Evolutionary conservation across 2,113 vertebrate species (phyloP).

Genomic region (Hylia prasina): DNA sequence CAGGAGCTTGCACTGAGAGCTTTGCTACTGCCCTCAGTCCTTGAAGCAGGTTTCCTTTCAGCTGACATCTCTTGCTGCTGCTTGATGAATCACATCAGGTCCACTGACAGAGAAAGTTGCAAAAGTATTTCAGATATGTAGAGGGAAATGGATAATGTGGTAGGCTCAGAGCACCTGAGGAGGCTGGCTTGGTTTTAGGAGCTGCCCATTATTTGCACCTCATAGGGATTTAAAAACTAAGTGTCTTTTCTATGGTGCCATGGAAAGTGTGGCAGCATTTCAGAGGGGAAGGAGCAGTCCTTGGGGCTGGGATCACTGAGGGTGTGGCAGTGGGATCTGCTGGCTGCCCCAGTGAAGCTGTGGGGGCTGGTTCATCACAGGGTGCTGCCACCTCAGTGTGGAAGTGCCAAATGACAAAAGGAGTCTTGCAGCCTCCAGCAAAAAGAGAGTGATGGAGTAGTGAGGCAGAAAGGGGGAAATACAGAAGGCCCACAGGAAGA

Average conservation of each 20-base stretch:
- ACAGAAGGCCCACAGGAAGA: neutral
- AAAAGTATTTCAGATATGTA: neutral
- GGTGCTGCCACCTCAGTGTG: fast-evolving
- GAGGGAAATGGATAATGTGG: neutral
- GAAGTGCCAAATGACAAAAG: neutral
- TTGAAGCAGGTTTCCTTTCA: neutral
- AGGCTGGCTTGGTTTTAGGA: neutral
- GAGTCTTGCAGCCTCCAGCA: neutral
- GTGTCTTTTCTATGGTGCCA: neutral
- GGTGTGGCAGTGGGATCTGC: neutral
- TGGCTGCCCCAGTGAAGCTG: neutral
- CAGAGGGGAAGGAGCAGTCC: neutral
- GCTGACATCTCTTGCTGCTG: neutral
- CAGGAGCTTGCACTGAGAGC: neutral
- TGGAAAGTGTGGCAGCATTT: neutral
- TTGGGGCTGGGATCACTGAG: neutral
- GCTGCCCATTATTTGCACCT: neutral
- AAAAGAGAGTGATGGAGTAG: neutral
- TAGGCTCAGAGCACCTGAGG: neutral
- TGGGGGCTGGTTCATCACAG: fast-evolving
- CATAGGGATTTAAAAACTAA: neutral
- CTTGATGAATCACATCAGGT: neutral
- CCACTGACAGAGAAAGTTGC: neutral
- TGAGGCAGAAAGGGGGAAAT: neutral
- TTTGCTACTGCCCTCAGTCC: neutral